Evolutionary conservation across 1,140 invertebrate genomes (phyloP).

Genomic region (Lepeophtheirus salmonis): DNA sequence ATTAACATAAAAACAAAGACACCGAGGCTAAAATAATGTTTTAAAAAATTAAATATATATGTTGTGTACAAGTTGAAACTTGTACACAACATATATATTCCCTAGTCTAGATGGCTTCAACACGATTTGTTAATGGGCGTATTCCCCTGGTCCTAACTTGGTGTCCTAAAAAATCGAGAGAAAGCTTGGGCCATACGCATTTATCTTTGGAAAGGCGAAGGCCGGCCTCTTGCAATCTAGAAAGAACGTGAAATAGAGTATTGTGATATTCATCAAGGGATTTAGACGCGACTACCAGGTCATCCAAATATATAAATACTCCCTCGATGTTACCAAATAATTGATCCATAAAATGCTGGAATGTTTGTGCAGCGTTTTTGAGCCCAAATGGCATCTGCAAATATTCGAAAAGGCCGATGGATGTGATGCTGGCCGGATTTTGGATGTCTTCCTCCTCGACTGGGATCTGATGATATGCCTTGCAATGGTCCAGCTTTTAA

Average conservation of each 20-base stretch:
- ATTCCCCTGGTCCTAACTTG: too few species aligned
- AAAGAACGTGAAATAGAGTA: constrained; percentile 22
- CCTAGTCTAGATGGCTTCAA: too few species aligned
- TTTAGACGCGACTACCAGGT: constrained; percentile 30
- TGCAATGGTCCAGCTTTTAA: constrained; percentile 19
- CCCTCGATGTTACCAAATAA: constrained; percentile 24
- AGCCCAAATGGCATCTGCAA: constrained; percentile 29
- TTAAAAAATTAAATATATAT: too few species aligned
- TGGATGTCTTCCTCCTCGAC: constrained; percentile 20
- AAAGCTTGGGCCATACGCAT: constrained; percentile 6
- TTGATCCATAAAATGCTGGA: constrained; percentile 31
- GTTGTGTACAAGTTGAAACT: too few species aligned
- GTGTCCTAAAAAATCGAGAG: not conserved
- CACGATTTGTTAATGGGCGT: too few species aligned
- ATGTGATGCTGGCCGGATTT: constrained; percentile 24
- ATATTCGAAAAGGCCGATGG: constrained; percentile 26
- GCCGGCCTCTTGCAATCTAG: constrained; percentile 21
- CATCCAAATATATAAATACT: constrained; percentile 30
- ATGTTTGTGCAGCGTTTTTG: constrained; percentile 29
- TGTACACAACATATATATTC: too few species aligned
- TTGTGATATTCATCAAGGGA: constrained; percentile 22
- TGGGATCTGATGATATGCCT: constrained; percentile 22
- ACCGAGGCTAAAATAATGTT: too few species aligned
- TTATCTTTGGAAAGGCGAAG: constrained; percentile 24
- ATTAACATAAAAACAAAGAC: too few species aligned